Conservation (phyloP, 2,113 vertebrate species). For the Colius striatus region DNA sequence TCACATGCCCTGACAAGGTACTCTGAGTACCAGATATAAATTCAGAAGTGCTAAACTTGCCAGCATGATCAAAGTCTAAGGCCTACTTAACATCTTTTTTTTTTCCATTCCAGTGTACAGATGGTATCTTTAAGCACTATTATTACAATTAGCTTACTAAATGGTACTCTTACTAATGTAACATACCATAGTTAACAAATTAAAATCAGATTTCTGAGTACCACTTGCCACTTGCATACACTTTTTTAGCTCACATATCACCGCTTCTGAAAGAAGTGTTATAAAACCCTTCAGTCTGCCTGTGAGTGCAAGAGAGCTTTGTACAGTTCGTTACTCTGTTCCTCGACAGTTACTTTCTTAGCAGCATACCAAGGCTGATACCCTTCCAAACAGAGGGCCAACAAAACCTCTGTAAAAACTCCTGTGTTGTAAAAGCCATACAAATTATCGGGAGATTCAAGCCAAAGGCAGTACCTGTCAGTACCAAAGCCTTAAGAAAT, state of each 20-base stretch:
- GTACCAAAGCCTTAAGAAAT: neutral
- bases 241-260: neutral
- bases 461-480: neutral
- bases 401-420: neutral
- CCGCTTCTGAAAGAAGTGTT: neutral
- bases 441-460: neutral
- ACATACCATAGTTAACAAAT: neutral
- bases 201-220: neutral
- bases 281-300: neutral
- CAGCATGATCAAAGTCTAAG: neutral
- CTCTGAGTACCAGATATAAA: neutral
- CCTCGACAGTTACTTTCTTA: neutral
- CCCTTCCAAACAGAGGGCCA: neutral
- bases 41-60: neutral
- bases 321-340: neutral
- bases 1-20: neutral
- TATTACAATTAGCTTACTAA: neutral
- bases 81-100: neutral
- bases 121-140: neutral
- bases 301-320: neutral
- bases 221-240: too few species aligned
- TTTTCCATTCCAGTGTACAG: accelerated
- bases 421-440: neutral
- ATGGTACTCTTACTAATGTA: neutral
- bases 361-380: neutral